Base-by-base conservation (phyloP, 2,888 invertebrate species). In the Ischnura elegans region DNA sequence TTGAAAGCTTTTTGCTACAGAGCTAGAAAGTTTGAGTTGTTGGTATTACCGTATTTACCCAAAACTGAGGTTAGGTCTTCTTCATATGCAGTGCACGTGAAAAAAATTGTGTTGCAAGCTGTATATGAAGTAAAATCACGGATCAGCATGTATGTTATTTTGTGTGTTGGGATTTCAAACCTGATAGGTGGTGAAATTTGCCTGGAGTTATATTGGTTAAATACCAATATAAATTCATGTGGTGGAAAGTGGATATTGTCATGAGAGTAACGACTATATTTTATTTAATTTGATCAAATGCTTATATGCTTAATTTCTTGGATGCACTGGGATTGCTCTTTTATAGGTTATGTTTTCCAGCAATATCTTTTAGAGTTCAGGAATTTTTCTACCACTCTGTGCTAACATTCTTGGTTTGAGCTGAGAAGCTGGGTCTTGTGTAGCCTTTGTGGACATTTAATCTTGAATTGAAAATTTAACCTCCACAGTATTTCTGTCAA, bases 21-120 rank as follows among this genome's bases (percentile, higher is more conserved):
- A 94, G 94, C 94, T 94, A 94, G 94, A 94, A 94, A 94, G 94
- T 94, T 94, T 94, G 94, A 94, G 61, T 90, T 90, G 61, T 90
- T 90, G 90, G 61, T 90, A 90, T 90, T 90, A 90, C 90, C 90
- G 90, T 90, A 90, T 90, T 90, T 90, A 90, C 90, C 90, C 90
- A 90, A 90, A 90, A 90, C 90, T 90, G 90, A 90, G 90, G 90
- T 45, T 90, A 90, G 61, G 43, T n/a, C 29, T 90, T 45, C 55
- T 90, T 66, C 51, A 55, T 90, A 61, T 42, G n/a, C 90, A 90
- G 90, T 76, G 66, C n/a, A 45, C 10, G 61, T 90, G 36, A 13
- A 87, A 36, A 61, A 4, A 61, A 43, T 90, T 55, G 61, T 36
- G 13, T 76, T 76, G 13, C 29, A 76, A 10, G 13, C 36, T 61